Evolutionary conservation across 2,888 invertebrate species (phyloP).

Genomic region (Drosophila eohydei): DNA sequence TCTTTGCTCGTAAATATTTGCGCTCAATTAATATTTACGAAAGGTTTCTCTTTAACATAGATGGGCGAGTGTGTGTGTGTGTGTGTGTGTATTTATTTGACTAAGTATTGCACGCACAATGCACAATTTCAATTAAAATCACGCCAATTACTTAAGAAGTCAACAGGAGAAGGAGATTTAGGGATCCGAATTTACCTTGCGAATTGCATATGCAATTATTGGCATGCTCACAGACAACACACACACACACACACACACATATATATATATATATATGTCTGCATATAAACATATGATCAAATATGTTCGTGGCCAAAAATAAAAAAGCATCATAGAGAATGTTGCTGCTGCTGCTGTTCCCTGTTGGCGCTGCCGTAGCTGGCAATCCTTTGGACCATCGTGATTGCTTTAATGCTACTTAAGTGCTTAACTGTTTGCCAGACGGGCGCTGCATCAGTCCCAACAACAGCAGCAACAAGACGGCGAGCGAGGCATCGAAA

Average conservation of each 20-base stretch:
- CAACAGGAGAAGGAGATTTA: background rate
- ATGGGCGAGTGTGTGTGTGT: background rate
- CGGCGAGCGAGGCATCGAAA: slow-evolving; percentile 30
- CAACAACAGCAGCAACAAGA: slow-evolving; percentile 28
- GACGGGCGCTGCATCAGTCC: slow-evolving; percentile 37
- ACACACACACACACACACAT: background rate
- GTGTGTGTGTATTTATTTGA: slow-evolving; percentile 27
- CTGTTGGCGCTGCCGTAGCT: slow-evolving; percentile 5
- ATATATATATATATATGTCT: background rate
- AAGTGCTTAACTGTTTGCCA: slow-evolving; percentile 68
- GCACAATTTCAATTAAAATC: slow-evolving; percentile 49
- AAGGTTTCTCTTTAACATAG: background rate
- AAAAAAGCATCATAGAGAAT: slow-evolving; percentile 2
- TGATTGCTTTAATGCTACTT: slow-evolving; percentile 73
- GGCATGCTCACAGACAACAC: background rate
- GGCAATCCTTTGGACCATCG: slow-evolving; percentile 58
- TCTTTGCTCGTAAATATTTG: slow-evolving; percentile 12
- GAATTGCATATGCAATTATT: slow-evolving; percentile 4
- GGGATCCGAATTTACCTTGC: background rate
- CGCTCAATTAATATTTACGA: slow-evolving; percentile 35
- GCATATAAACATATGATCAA: too few relatives aligned
- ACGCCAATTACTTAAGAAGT: slow-evolving; percentile 11
- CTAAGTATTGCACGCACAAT: slow-evolving; percentile 48
- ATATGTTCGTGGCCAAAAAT: background rate
- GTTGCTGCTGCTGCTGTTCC: background rate